phyloP scores from a whole-genome alignment of 2,113 vertebrate genomes.

The Tiliqua scincoides region DNA sequence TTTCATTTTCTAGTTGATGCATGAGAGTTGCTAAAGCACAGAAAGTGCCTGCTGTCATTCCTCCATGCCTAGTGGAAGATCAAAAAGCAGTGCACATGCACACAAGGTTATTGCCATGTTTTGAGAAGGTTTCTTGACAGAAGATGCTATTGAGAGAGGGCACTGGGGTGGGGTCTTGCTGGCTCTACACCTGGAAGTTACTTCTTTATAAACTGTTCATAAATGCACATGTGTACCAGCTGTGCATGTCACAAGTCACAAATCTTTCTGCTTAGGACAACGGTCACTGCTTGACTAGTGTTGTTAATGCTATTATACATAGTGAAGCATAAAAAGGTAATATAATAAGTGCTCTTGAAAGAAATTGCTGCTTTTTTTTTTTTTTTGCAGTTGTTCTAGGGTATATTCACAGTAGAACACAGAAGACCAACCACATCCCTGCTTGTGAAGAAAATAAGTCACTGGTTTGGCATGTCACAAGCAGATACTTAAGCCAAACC shows the following conservation, averaged over 20 bases:
- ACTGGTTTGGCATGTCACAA: too few species aligned
- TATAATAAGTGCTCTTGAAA: not conserved
- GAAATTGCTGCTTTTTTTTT: not conserved
- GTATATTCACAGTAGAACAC: too few species aligned
- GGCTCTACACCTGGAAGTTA: not conserved
- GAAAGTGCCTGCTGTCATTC: constrained; percentile 91
- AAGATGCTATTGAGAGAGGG: not conserved
- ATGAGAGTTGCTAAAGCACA: constrained; percentile 88
- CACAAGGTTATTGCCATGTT: not conserved
- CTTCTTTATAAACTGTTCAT: not conserved
- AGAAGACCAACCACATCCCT: too few species aligned
- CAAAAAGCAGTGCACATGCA: not conserved
- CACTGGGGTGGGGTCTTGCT: not conserved
- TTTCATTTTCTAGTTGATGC: constrained; percentile 88
- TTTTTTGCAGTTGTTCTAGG: not conserved
- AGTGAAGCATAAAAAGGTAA: not conserved
- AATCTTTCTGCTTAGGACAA: not conserved
- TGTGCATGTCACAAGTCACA: not conserved
- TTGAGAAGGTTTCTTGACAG: constrained; percentile 11
- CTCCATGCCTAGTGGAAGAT: constrained; percentile 82
- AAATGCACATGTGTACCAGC: not conserved
- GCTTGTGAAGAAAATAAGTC: too few species aligned
- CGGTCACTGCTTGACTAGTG: not conserved
- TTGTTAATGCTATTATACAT: not conserved
- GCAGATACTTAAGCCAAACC: too few species aligned